Conservation (phyloP, 2,888 invertebrate species). For the Campaea margaritaria region DNA sequence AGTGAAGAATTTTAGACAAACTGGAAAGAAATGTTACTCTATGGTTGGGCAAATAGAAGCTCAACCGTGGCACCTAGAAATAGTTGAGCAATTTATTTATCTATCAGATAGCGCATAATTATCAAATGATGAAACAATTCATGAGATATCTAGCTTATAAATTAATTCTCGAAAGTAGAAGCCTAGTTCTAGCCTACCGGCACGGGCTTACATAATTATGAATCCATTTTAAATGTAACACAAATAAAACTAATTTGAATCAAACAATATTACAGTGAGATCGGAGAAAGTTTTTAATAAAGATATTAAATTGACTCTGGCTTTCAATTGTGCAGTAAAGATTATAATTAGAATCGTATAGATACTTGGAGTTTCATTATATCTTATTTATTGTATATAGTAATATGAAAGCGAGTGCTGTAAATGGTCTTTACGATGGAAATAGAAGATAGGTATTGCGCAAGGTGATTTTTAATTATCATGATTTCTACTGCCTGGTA, state of each 20-base stretch:
- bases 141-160: constrained; percentile 5
- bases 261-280: constrained; percentile 37
- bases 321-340: constrained; percentile 31
- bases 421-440: constrained; percentile 10
- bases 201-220: constrained; percentile 31
- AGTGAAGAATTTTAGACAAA: too few species aligned
- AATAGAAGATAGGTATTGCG: background rate
- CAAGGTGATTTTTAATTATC: background rate
- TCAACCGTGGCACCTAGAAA: background rate
- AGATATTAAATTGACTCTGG: constrained; percentile 31
- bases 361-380: constrained; percentile 18
- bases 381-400: constrained; percentile 6
- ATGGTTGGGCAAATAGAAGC: too few species aligned
- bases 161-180: constrained; percentile 35
- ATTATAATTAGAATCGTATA: constrained; percentile 23
- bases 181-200: constrained; percentile 20
- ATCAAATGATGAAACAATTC: constrained; percentile 28
- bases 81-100: constrained; percentile 7
- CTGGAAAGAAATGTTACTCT: too few species aligned
- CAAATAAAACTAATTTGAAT: constrained; percentile 36
- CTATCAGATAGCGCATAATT: constrained; percentile 27
- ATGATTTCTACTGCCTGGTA: background rate
- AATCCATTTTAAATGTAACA: constrained; percentile 34
- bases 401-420: constrained; percentile 9
- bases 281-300: constrained; percentile 41